Percentiles rank a stretch among this genome's conserved stretches.
phyloP scores from a whole-genome alignment of 1,140 invertebrate genomes.

The Pinna nobilis region DNA sequence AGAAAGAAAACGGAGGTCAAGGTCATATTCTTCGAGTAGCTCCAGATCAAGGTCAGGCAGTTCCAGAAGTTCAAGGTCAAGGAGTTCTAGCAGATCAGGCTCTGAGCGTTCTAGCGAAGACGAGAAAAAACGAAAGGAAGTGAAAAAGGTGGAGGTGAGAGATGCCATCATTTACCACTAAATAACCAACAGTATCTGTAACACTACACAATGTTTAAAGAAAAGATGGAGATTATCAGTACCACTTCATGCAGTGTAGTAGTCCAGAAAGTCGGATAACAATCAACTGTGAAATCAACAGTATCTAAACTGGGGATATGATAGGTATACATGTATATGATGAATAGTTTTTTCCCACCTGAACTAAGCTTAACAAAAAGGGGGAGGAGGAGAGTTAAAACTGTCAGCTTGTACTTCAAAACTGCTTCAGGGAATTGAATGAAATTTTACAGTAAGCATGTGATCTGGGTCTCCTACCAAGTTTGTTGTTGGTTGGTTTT shows the following conservation, averaged over 20 bases:
- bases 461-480: conserved; percentile 1
- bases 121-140: conserved; percentile 42
- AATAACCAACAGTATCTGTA: not conserved
- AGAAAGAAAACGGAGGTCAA: conserved; percentile 12
- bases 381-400: not conserved
- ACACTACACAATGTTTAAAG: not conserved
- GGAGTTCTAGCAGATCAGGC: conserved; percentile 37
- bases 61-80: conserved; percentile 43
- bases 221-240: no score
- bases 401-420: no score
- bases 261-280: no score
- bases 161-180: not conserved
- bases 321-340: not conserved
- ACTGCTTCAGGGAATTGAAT: no score
- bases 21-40: conserved; percentile 32
- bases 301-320: no score
- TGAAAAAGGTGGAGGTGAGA: conserved; percentile 51
- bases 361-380: no score
- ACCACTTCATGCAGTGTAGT: no score
- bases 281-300: no score
- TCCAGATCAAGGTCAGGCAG: conserved; percentile 46
- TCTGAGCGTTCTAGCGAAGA: conserved; percentile 27
- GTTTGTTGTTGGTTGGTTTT: not conserved
- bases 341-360: no score
- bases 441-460: no score